Base-by-base conservation (phyloP, 2,113 vertebrate species). In the Oncorhynchus kisutch region DNA sequence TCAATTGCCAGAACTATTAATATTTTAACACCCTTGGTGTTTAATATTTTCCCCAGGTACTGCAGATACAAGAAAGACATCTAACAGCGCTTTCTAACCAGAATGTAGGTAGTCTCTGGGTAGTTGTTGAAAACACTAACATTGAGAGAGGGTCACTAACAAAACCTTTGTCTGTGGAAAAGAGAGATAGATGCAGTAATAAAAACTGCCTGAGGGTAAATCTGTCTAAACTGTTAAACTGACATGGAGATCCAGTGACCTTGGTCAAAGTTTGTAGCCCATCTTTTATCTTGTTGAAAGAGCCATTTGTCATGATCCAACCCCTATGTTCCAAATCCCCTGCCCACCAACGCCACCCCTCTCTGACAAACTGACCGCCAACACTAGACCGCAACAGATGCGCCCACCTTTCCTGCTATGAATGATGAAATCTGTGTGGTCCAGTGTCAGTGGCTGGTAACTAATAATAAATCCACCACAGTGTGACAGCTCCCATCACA, bases 181-280 rank as follows among this genome's bases (percentile, higher is more conserved):
- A 59, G 51, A 71, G 14, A 70, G 66, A 83, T 77, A 83, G 59
- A 80, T 72, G 76, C 64, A 71, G 71, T 75, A 48, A 24, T 54
- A 68, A 74, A 57, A 83, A 45, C 67, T 76, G 85, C 3, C 70
- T n/a, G 14, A 60, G 81, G 67, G 85, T 88, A 92, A 91, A 91
- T 89, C 88, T 88, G 84, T 88, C 88, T 86, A 64, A 49, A 27
- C 77, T 77, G 78, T 78, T 67, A 48, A 74, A 79, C 80, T 80
- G 81, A 81, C 80, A 64, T 74, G 76, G 71, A 76, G 16, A 54
- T 54, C 51, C 16, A 81, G 72, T 87, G 90, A 91, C 91, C 92
- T 92, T 90, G 90, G 89, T 87, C 82, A 74, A 79, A 89, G 86
- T 90, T 90, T 92, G 88, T 78, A 84, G 84, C 83, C 86, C 76